Base-by-base conservation (phyloP, 2,888 invertebrate genomes). In the Hoplodrina ambigua region DNA sequence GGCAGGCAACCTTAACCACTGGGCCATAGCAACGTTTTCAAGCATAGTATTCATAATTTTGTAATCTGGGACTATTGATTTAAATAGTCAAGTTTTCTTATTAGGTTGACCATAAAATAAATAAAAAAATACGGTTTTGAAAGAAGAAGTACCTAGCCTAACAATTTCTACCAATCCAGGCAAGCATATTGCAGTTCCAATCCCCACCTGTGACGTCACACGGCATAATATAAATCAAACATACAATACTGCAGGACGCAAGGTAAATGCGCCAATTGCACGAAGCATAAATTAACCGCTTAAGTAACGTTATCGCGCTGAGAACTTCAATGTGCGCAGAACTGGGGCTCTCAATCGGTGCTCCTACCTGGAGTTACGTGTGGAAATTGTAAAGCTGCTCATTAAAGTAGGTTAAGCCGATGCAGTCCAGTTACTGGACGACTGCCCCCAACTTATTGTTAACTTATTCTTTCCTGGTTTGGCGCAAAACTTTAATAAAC, bases 221-320 rank as follows among this genome's bases (percentile, higher is more conserved):
- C 53, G 46, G 52, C 60, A 44, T 37, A 50, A 49, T 30, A 73
- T 64, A 61, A 64, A 73, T 64, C 60, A 64, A 57, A 73, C 52
- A 54, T 59, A 70, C 37, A 72, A 50, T 53, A 57, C 69, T 30
- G 58, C 55, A 56, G 60, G n/a, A 57, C 30, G 41, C 46, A 55
- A 13, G 30, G 58, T 66, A 63, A 65, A 65, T 65, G 61, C 61
- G 2, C 72, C 69, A 68, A 73, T 73, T 58, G 55, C 50, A 70
- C 49, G 50, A 52, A 59, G 74, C 70, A 77, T 80, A 80, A 80
- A 80, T 80, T 80, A 80, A 54, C 69, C 54, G 78, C 80, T 76
- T 66, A 80, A 69, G 74, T 65, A 74, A 55, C 70, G 65, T 57
- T 81, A 81, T 78, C 78, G 56, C 66, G 15, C 50, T 54, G 62